Conservation (phyloP, 1,140 invertebrate species). For the Cotesia glomerata region DNA sequence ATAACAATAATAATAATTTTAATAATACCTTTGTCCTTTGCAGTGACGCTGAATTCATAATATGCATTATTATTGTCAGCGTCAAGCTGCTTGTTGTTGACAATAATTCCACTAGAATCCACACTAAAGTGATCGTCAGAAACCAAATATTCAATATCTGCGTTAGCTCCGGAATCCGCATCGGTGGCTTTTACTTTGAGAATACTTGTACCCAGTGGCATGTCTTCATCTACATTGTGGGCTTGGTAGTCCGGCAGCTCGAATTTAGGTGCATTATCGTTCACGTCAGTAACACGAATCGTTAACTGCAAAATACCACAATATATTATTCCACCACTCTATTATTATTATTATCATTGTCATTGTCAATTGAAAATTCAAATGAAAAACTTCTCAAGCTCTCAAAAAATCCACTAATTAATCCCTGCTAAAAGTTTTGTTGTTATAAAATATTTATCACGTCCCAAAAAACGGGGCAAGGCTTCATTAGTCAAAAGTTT, state of each 20-base stretch:
- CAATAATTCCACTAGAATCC: constrained; percentile 88
- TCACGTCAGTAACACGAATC: constrained; percentile 91
- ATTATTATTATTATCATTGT: neutral
- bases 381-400: neutral
- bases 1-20: too few species aligned
- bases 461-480: too few species aligned
- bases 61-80: constrained; percentile 97
- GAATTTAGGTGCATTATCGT: constrained; percentile 93
- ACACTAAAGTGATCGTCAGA: constrained; percentile 93
- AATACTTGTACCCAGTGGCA: constrained; percentile 87
- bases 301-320: constrained; percentile 71
- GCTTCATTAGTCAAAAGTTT: too few species aligned
- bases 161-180: constrained; percentile 89
- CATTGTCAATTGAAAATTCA: neutral
- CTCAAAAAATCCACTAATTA: too few species aligned
- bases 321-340: constrained; percentile 5
- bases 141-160: constrained; percentile 91
- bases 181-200: constrained; percentile 93
- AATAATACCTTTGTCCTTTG: constrained; percentile 81
- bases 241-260: constrained; percentile 94
- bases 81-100: constrained; percentile 91
- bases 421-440: too few species aligned
- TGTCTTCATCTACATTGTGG: constrained; percentile 93
- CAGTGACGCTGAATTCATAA: constrained; percentile 91
- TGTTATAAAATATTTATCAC: too few species aligned